These are phyloP conservation scores for Radopholus similis DNA, from an alignment of 1,140 invertebrate genomes.

Conservation along the genomic window DNA sequence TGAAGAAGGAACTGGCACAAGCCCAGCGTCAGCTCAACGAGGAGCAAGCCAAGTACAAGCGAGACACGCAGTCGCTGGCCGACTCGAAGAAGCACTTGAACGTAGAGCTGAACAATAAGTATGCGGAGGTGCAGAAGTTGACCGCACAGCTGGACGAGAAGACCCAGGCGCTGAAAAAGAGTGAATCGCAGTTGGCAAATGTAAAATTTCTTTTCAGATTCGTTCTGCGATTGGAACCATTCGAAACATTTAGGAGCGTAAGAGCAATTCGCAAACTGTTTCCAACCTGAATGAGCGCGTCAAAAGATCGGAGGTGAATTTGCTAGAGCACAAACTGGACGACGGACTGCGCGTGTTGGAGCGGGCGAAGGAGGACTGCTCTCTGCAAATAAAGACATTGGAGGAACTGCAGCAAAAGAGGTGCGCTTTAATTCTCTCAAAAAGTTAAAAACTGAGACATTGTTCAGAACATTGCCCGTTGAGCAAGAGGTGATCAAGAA, in stretches of 20 bases:
- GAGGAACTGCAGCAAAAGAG: conserved; percentile 29
- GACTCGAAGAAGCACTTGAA: conserved; percentile 40
- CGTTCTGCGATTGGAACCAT: conserved; percentile 5
- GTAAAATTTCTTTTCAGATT: conserved; percentile 17
- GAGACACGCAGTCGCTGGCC: conserved; percentile 40
- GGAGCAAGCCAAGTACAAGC: conserved; percentile 42
- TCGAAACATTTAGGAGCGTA: conserved; percentile 27
- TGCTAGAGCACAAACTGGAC: conserved; percentile 38
- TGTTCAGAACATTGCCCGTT: background rate
- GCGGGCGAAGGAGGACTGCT: conserved; percentile 40
- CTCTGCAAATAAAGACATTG: conserved; percentile 26
- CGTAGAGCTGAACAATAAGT: conserved; percentile 23
- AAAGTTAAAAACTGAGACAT: background rate
- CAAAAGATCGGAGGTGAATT: conserved; percentile 32
- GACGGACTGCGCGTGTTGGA: conserved; percentile 41
- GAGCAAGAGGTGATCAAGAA: conserved; percentile 34
- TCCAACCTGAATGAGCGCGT: conserved; percentile 32
- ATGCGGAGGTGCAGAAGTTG: conserved; percentile 31
- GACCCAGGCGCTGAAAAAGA: conserved; percentile 40
- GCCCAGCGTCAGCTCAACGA: conserved; percentile 38
- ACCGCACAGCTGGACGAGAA: conserved; percentile 40
- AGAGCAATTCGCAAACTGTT: conserved; percentile 26
- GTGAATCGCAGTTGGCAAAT: conserved; percentile 39
- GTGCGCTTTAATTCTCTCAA: conserved; percentile 7
- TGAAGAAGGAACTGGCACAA: conserved; percentile 29